Conservation (phyloP, 2,888 invertebrate genomes). For the Octonoba sinensis region DNA sequence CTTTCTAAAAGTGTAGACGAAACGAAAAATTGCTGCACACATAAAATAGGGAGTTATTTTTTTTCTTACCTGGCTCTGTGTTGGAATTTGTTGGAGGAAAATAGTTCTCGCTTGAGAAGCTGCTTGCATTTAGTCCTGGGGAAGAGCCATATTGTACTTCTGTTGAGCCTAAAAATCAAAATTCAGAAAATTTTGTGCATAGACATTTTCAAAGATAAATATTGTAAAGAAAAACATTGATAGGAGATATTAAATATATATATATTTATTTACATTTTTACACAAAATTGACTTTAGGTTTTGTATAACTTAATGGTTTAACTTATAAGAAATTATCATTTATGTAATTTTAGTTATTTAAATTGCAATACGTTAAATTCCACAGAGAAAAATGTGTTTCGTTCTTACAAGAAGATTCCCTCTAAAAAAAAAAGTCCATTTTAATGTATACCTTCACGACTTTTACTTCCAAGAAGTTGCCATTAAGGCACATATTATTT, state of each 20-base stretch:
- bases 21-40: slow-evolving; percentile 1
- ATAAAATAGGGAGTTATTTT: not conserved
- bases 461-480: too few species aligned
- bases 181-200: not conserved
- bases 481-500: too few species aligned
- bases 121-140: slow-evolving; percentile 54
- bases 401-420: too few species aligned
- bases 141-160: slow-evolving; percentile 58
- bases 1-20: slow-evolving; percentile 8
- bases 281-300: too few species aligned
- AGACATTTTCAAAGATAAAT: not conserved
- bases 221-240: not conserved
- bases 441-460: too few species aligned
- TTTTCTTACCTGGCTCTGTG: slow-evolving; percentile 53
- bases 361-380: too few species aligned
- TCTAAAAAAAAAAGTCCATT: too few species aligned
- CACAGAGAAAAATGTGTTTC: too few species aligned
- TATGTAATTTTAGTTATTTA: too few species aligned
- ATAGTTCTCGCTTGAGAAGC: slow-evolving; percentile 60
- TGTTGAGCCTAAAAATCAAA: slow-evolving; percentile 40
- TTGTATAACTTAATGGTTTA: too few species aligned
- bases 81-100: slow-evolving; percentile 58
- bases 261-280: too few species aligned
- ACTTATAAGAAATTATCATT: too few species aligned
- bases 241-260: not conserved